Percentiles rank a stretch among this genome's conserved stretches.
These are phyloP conservation scores for Diogma glabrata DNA, from an alignment of 2,888 invertebrate genomes.

Conservation along the genomic window DNA sequence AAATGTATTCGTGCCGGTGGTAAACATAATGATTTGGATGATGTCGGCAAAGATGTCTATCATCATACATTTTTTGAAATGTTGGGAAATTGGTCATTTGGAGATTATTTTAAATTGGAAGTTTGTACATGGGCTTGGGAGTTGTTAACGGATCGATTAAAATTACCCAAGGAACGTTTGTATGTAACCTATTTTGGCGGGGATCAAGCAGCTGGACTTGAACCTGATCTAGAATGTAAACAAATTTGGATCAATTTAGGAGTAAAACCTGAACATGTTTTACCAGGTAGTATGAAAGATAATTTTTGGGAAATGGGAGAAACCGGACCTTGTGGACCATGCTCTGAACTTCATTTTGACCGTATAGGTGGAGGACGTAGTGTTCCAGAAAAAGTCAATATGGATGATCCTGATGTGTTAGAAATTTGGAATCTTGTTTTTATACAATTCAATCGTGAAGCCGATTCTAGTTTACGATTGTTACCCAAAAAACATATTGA, in stretches of 20 bases:
- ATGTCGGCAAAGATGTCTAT: slow-evolving; percentile 99
- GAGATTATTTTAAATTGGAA: slow-evolving; percentile 99
- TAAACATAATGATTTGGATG: slow-evolving; percentile 98
- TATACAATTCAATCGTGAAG: slow-evolving; percentile 94
- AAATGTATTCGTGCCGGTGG: slow-evolving; percentile 99
- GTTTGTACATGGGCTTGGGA: slow-evolving; percentile 98
- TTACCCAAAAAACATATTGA: slow-evolving; percentile 97
- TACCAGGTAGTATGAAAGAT: slow-evolving; percentile 87
- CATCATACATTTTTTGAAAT: slow-evolving; percentile 99
- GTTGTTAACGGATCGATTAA: slow-evolving; percentile 68
- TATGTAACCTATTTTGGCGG: slow-evolving; percentile 99
- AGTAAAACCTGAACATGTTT: slow-evolving; percentile 60
- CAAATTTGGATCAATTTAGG: slow-evolving; percentile 66
- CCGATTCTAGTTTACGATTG: slow-evolving; percentile 65
- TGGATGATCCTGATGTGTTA: slow-evolving; percentile 96
- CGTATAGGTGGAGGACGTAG: slow-evolving; percentile 88
- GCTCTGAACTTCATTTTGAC: slow-evolving; percentile 97
- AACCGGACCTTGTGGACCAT: slow-evolving; percentile 98
- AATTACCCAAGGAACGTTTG: slow-evolving; percentile 72
- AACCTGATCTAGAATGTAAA: slow-evolving; percentile 87
- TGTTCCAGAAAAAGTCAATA: slow-evolving; percentile 90
- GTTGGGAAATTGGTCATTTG: slow-evolving; percentile 99
- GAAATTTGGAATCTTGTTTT: slow-evolving; percentile 99
- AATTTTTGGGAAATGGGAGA: slow-evolving; percentile 99
- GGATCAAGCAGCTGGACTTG: slow-evolving; percentile 63